Evolutionary conservation across 2,888 invertebrate species (phyloP).

Genomic region (Caenorhabditis sp.): DNA sequence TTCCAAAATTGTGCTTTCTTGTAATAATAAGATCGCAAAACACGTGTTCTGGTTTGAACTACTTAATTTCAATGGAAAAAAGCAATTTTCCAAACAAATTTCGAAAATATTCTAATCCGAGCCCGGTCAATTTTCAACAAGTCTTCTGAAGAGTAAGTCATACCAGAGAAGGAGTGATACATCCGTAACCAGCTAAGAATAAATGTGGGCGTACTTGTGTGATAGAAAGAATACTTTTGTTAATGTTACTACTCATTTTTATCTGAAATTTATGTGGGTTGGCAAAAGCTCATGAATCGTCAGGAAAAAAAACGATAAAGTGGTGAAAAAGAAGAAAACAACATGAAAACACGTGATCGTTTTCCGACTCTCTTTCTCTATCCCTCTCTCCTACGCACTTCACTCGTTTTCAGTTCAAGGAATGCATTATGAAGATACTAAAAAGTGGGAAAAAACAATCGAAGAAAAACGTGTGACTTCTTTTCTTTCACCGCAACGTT

Average conservation of each 20-base stretch:
- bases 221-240: slow-evolving; percentile 46
- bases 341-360: slow-evolving; percentile 46
- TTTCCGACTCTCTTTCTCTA: slow-evolving; percentile 14
- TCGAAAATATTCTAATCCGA: too few species aligned
- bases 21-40: too few species aligned
- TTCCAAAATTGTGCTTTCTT: too few species aligned
- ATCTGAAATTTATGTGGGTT: neutral
- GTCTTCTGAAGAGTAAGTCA: neutral
- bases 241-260: slow-evolving; percentile 14
- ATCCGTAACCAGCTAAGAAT: slow-evolving; percentile 69
- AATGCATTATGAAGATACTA: slow-evolving; percentile 28
- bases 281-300: slow-evolving; percentile 14
- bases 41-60: too few species aligned
- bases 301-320: slow-evolving; percentile 16
- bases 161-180: slow-evolving; percentile 62
- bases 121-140: too few species aligned
- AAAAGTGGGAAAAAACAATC: neutral
- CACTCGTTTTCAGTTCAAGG: slow-evolving; percentile 7
- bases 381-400: slow-evolving; percentile 33
- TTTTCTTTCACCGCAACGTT: slow-evolving; percentile 15
- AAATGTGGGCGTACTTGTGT: slow-evolving; percentile 65
- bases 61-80: too few species aligned
- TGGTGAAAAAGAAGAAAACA: slow-evolving; percentile 39
- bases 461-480: slow-evolving; percentile 16
- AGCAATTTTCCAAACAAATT: too few species aligned